phyloP scores from a whole-genome alignment of 2,113 vertebrate genomes.

The Oncorhynchus kisutch region DNA sequence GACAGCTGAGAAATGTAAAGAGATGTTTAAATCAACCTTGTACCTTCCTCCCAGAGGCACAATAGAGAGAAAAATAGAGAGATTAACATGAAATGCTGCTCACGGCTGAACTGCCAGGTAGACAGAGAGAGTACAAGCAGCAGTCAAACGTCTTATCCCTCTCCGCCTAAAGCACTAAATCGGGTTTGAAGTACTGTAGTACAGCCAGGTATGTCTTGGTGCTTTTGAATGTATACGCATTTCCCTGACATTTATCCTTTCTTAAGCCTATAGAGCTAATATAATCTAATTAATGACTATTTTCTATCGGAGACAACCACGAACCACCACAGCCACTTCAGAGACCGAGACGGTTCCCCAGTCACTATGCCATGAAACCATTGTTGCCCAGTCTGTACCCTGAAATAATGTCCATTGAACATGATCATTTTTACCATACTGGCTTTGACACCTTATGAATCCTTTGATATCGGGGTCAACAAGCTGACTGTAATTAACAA shows the following conservation, averaged over 20 bases:
- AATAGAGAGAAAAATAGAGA: conserved; percentile 70
- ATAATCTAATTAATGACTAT: conserved; percentile 78
- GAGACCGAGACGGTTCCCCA: conserved; percentile 13
- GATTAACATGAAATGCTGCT: conserved; percentile 52
- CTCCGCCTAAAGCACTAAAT: conserved; percentile 51
- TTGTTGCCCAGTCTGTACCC: neutral
- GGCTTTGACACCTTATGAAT: conserved; percentile 35
- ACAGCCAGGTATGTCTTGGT: conserved; percentile 39
- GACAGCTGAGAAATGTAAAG: conserved; percentile 58
- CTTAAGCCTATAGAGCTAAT: conserved; percentile 68
- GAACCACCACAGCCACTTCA: conserved; percentile 26
- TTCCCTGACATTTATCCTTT: conserved; percentile 70
- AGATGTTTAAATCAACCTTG: conserved; percentile 69
- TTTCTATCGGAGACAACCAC: conserved; percentile 37
- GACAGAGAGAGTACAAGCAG: conserved; percentile 59
- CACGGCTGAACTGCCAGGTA: conserved; percentile 65
- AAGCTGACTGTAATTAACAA: conserved; percentile 48
- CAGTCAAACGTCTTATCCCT: conserved; percentile 49
- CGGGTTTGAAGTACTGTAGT: conserved; percentile 61
- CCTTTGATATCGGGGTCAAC: conserved; percentile 47
- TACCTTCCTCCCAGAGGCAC: conserved; percentile 58
- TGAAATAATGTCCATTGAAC: conserved; percentile 18
- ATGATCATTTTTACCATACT: conserved; percentile 11
- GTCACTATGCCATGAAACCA: conserved; percentile 18
- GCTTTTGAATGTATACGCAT: conserved; percentile 57